phyloP scores from a whole-genome alignment of 2,888 invertebrate species.

The Augochlorella aurata region DNA sequence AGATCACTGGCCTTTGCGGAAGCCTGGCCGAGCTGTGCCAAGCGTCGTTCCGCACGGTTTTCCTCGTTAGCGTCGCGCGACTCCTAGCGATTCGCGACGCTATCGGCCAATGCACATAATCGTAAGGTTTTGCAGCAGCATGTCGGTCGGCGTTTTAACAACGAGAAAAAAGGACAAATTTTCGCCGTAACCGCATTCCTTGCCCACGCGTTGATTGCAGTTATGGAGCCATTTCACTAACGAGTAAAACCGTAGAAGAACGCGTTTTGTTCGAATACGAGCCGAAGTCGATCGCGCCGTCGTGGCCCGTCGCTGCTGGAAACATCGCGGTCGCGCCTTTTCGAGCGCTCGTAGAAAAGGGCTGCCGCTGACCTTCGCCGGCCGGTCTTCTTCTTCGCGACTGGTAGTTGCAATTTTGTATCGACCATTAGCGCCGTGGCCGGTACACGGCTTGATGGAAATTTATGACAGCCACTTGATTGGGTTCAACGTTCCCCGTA shows the following conservation, averaged over 20 bases:
- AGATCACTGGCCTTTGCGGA: background rate
- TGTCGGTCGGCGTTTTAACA: background rate
- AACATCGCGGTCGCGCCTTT: background rate
- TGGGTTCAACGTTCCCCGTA: conserved; percentile 81
- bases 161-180: background rate
- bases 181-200: background rate
- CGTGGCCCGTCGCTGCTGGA: background rate
- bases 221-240: background rate
- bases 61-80: background rate
- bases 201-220: background rate
- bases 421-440: conserved; percentile 77
- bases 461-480: conserved; percentile 81
- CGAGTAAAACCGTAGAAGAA: background rate
- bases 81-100: background rate
- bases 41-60: background rate
- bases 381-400: conserved; percentile 24
- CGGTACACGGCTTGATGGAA: conserved; percentile 78
- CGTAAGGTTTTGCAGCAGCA: background rate
- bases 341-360: background rate
- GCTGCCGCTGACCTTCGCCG: conserved; percentile 12
- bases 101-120: background rate
- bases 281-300: background rate
- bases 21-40: background rate
- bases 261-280: background rate
- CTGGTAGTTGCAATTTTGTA: conserved; percentile 74